Evolutionary conservation across 2,888 invertebrate genomes (phyloP), one percentile per base, ranked within the genome.

Genomic region (Dromius quadrimaculatus): DNA sequence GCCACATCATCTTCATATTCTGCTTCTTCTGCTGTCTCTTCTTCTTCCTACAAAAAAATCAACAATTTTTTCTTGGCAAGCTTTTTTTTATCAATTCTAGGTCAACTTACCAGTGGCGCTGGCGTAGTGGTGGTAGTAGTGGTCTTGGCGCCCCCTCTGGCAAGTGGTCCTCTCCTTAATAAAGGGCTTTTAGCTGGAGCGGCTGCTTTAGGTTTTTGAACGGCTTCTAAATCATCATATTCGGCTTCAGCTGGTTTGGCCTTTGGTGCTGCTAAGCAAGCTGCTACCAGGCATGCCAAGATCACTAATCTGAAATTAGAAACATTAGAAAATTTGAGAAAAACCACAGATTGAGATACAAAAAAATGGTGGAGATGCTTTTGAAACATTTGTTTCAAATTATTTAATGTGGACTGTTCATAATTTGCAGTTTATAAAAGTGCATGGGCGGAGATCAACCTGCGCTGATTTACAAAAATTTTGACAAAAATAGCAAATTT

Each of bases 1-100:
- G 75, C 79, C 45, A 85, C 86, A 15, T 85, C 88, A 34, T 88
- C 88, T 17, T 86, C 87, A 63, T 85, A 85, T 50, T 87, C 87
- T 77, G 88, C 86, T 22, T 79, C 85, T 2, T 84, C 85, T 63
- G 87, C 87, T 23, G 80, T 83, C 13, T 78, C 84, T 41, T 83
- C 85, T 38, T 83, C 85, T 59, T 83, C 82, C 45, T 82, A 82
- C 68, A 80, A 62, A 50, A 22, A 23, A 6, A 38, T 34, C 19
- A 32, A 11, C 1, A 32, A 23, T 17, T 36, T 4, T 6, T 2
- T 19, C 17, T 36, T 17, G 9, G 54, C 28, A n/a, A n/a, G n/a
- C 13, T 23, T 28, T 13, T 23, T 28, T 8, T 13, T 54, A 57
- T 17, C 34, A 41, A 11, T 41, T 15, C 1, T 6, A 8, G 15